phyloP scores from a whole-genome alignment of 1,140 invertebrate genomes.

The Ylistrum balloti region DNA sequence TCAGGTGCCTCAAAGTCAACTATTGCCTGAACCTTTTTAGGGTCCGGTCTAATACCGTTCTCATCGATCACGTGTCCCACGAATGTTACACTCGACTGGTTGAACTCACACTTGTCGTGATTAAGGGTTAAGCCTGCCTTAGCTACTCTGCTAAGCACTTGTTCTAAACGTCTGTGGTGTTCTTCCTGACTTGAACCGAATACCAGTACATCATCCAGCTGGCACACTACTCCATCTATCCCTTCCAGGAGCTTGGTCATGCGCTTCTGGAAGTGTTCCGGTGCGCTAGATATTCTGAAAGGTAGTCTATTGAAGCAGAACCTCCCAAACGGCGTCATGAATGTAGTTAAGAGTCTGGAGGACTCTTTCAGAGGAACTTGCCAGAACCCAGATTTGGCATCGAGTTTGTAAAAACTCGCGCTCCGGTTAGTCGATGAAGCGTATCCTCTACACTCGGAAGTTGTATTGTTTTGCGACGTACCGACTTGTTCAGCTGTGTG shows the following conservation, averaged over 20 bases:
- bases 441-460: slow-evolving; percentile 55
- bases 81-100: slow-evolving; percentile 9
- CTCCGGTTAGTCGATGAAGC: no score
- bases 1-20: neutral
- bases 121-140: slow-evolving; percentile 74
- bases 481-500: slow-evolving; percentile 60
- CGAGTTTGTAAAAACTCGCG: neutral
- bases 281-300: slow-evolving; percentile 47
- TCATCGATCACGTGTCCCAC: slow-evolving; percentile 18
- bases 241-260: slow-evolving; percentile 42
- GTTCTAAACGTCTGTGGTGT: slow-evolving; percentile 64
- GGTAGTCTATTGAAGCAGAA: slow-evolving; percentile 60
- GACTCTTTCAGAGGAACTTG: no score
- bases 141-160: slow-evolving; percentile 67
- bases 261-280: slow-evolving; percentile 49
- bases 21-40: neutral
- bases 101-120: slow-evolving; percentile 50
- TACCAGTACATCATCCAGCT: slow-evolving; percentile 67
- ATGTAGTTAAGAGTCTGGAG: no score
- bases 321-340: slow-evolving; percentile 64
- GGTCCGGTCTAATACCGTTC: neutral
- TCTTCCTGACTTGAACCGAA: slow-evolving; percentile 61
- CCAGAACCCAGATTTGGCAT: no score
- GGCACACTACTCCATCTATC: slow-evolving; percentile 29
- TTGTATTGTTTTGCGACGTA: slow-evolving; percentile 51